phyloP scores from a whole-genome alignment of 2,113 vertebrate species.

The Baryphthengus martii region DNA sequence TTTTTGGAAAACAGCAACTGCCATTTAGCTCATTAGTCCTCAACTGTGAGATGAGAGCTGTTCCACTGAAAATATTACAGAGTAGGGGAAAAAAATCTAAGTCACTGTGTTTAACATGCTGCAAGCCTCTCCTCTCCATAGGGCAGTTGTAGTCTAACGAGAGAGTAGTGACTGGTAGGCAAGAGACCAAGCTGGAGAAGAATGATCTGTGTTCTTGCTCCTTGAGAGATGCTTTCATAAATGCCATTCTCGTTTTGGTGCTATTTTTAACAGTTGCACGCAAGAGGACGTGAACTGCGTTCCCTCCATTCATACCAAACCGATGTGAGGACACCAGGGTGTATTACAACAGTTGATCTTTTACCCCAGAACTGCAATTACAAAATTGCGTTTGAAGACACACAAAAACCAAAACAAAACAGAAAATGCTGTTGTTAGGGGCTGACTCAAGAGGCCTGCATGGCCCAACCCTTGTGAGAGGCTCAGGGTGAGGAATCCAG shows the following conservation, averaged over 20 bases:
- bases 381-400: background rate
- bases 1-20: background rate
- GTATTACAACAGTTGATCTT: constrained; percentile 18
- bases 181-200: background rate
- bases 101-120: rapidly evolving
- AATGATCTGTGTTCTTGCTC: background rate
- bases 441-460: constrained; percentile 37
- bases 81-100: background rate
- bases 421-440: constrained; percentile 54
- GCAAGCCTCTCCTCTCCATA: background rate
- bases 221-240: background rate
- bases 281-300: background rate
- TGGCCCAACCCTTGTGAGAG: constrained; percentile 6
- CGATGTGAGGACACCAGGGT: background rate
- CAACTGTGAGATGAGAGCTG: background rate
- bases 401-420: constrained; percentile 40
- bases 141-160: background rate
- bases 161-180: background rate
- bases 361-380: background rate
- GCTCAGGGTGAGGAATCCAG: constrained; percentile 24
- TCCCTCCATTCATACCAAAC: background rate
- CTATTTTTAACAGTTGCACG: background rate
- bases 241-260: background rate
- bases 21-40: background rate
- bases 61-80: background rate